Percentiles rank a stretch among this genome's conserved stretches.
Conservation (phyloP, 2,113 vertebrate genomes). For the Hydrochoerus hydrochaeris region DNA sequence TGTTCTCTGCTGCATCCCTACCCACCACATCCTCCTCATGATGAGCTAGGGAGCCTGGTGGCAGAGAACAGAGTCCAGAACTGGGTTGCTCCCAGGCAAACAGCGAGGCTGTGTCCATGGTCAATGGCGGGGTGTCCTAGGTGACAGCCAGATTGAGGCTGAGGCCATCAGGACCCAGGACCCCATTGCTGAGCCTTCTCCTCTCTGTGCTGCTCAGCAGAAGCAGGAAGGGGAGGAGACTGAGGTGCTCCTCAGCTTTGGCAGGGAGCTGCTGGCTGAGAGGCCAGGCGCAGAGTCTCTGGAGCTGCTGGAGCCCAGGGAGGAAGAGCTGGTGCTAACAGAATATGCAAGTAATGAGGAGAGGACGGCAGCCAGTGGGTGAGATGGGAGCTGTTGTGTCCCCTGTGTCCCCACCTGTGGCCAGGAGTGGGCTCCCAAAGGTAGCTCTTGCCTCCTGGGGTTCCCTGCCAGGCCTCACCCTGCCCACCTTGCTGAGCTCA, state of each 20-base stretch:
- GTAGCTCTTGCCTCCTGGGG: neutral
- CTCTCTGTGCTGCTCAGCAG: conserved; percentile 78
- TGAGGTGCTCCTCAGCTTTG: conserved; percentile 89
- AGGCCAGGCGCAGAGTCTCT: conserved; percentile 15
- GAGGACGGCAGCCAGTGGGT: conserved; percentile 82
- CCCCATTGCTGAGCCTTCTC: neutral
- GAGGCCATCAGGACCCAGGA: accelerated
- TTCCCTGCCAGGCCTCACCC: neutral
- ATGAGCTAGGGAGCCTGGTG: neutral
- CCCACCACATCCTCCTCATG: conserved; percentile 58
- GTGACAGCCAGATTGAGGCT: neutral
- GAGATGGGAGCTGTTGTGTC: neutral
- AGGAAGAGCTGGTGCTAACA: conserved; percentile 93
- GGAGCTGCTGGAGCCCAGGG: conserved; percentile 85
- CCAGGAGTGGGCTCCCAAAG: no score
- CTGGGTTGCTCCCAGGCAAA: neutral
- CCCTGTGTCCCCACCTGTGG: neutral
- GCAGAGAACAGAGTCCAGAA: neutral
- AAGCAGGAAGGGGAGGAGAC: conserved; percentile 91
- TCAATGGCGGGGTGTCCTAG: accelerated
- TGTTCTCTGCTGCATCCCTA: accelerated
- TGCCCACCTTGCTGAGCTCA: no score
- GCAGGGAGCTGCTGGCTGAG: conserved; percentile 85
- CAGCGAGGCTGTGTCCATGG: accelerated
- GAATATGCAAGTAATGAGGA: conserved; percentile 98